Evolutionary conservation across 1,140 invertebrate genomes (phyloP).

Genomic region (Lysiphlebus fabarum): DNA sequence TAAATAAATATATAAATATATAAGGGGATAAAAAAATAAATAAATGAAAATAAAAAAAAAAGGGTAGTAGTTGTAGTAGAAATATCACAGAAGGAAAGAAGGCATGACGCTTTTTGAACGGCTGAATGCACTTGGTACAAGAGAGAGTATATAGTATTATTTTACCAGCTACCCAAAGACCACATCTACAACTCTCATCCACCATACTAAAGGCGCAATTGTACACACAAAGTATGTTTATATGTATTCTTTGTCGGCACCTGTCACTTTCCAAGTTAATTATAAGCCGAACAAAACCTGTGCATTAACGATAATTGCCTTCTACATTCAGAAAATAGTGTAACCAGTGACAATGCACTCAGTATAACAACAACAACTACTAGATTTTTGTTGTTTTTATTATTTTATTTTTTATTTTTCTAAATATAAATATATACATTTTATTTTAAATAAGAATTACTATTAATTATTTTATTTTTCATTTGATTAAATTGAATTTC

Average conservation of each 20-base stretch:
- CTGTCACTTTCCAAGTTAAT: constrained; percentile 42
- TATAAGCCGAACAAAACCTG: constrained; percentile 39
- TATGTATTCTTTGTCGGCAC: constrained; percentile 32
- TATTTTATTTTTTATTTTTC: constrained; percentile 11
- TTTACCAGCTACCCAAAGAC: too few species aligned
- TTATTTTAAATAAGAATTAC: neutral
- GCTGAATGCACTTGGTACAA: constrained; percentile 10
- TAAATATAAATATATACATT: neutral
- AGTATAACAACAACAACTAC: neutral
- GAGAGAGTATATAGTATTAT: too few species aligned
- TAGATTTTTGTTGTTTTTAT: constrained; percentile 3
- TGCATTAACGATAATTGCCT: constrained; percentile 42
- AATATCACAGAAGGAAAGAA: too few species aligned
- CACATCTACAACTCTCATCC: too few species aligned
- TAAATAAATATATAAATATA: too few species aligned
- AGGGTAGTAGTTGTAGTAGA: too few species aligned
- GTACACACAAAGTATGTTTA: neutral
- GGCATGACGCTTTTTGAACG: constrained; percentile 14
- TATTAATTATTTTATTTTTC: neutral
- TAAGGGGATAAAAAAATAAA: too few species aligned
- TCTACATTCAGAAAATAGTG: constrained; percentile 16
- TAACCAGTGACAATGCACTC: constrained; percentile 35
- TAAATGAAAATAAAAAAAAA: too few species aligned
- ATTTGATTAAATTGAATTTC: neutral
- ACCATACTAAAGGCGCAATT: too few species aligned